phyloP scores from a whole-genome alignment of 1,140 invertebrate genomes.

The Trichomalopsis sarcophagae region DNA sequence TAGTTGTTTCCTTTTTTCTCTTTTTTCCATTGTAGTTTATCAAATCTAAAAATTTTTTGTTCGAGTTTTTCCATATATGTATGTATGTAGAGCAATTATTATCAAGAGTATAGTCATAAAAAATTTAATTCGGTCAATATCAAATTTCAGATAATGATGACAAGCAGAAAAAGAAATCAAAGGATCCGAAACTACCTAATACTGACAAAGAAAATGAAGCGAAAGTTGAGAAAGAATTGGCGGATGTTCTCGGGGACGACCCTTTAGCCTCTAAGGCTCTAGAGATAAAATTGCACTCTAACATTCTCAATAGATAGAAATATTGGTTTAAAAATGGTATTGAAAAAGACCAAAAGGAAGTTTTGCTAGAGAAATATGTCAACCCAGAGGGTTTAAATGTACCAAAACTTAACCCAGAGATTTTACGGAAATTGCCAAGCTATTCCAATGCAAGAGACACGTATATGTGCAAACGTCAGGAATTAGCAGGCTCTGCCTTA shows the following conservation, averaged over 20 bases:
- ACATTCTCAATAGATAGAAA: neutral
- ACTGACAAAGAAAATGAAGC: neutral
- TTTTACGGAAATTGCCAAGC: neutral
- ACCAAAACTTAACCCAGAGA: conserved; percentile 7
- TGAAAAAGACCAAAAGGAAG: neutral
- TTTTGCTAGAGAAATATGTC: neutral
- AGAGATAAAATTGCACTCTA: neutral
- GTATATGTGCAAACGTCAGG: neutral
- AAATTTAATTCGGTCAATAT: neutral
- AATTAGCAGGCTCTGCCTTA: neutral
- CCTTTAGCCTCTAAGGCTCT: neutral
- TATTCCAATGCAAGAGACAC: neutral
- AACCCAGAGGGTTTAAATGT: neutral
- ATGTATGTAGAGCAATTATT: neutral
- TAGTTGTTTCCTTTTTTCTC: no score
- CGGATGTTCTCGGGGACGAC: neutral
- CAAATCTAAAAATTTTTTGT: no score
- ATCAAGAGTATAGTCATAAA: neutral
- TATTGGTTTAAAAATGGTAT: neutral
- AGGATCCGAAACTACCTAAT: neutral
- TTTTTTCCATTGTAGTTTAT: no score
- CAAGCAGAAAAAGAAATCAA: no score
- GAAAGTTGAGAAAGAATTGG: neutral
- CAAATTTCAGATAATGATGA: no score
- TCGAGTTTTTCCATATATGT: no score